Evolutionary conservation across 1,140 invertebrate genomes (phyloP).

Genomic region (Drosophila subpulchrella): DNA sequence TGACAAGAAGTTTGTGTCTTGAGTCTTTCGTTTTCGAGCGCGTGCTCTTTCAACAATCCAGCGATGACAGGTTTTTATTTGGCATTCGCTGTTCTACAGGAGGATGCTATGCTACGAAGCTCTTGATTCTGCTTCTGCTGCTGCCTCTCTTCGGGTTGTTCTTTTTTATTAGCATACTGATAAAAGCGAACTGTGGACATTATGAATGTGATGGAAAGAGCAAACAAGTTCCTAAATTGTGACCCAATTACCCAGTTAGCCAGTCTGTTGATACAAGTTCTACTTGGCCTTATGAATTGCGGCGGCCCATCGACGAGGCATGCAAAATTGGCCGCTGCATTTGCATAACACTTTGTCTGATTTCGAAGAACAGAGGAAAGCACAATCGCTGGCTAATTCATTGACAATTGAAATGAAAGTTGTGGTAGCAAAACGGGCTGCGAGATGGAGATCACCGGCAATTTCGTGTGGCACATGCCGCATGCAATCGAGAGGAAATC

Average conservation of each 20-base stretch:
- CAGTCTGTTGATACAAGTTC: constrained; percentile 35
- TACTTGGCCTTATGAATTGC: constrained; percentile 25
- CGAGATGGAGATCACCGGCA: constrained; percentile 26
- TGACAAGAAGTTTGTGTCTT: constrained; percentile 60
- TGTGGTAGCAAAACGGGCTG: constrained; percentile 25
- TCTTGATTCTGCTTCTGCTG: constrained; percentile 4
- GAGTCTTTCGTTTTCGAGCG: constrained; percentile 54
- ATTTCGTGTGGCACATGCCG: constrained; percentile 32
- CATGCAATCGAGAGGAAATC: constrained; percentile 47
- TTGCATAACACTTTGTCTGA: constrained; percentile 46
- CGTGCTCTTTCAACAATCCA: constrained; percentile 31
- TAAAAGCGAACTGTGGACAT: constrained; percentile 60
- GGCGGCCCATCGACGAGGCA: constrained; percentile 13
- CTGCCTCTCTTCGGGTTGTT: constrained; percentile 22
- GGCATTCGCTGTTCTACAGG: constrained; percentile 22
- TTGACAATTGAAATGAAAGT: constrained; percentile 76
- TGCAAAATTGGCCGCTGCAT: constrained; percentile 20
- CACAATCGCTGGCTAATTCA: constrained; percentile 56
- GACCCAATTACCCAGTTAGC: constrained; percentile 79
- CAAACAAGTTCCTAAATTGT: constrained; percentile 80
- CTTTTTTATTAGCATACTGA: constrained; percentile 68
- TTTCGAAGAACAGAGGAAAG: constrained; percentile 33
- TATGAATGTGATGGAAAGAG: constrained; percentile 54
- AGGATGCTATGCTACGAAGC: constrained; percentile 1
- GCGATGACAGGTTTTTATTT: constrained; percentile 38